Conservation (phyloP, 2,113 vertebrate species). For the Manacus vitellinus region DNA sequence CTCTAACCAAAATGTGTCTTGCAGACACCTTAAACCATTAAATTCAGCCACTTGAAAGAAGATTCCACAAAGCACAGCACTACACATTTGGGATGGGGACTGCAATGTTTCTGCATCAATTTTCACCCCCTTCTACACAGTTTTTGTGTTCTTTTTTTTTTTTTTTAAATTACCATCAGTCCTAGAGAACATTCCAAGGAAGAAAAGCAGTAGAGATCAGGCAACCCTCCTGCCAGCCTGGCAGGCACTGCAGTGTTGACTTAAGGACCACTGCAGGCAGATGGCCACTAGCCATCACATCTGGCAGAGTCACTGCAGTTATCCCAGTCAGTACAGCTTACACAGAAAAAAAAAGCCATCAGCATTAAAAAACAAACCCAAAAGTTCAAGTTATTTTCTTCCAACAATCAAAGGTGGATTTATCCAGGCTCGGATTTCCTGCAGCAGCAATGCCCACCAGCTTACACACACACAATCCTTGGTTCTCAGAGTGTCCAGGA, state of each 20-base stretch:
- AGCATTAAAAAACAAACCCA: not conserved
- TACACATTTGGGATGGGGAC: not conserved
- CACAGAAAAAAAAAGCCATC: not conserved
- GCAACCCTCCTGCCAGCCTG: not conserved
- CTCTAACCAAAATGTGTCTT: not conserved
- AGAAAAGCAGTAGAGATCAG: not conserved
- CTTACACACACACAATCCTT: not conserved
- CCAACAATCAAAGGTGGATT: not conserved
- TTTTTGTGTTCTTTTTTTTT: not conserved
- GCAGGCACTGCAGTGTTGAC: not conserved
- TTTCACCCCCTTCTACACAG: not conserved
- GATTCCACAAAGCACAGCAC: not conserved
- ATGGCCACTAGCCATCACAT: not conserved
- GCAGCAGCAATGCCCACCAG: not conserved
- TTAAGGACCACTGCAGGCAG: not conserved
- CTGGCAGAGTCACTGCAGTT: not conserved
- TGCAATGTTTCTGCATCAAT: not conserved
- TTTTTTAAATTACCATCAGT: not conserved
- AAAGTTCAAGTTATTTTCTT: not conserved
- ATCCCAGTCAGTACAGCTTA: not conserved
- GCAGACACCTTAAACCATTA: not conserved
- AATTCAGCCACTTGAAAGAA: not conserved
- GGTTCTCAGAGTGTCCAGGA: not conserved
- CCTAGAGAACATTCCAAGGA: not conserved
- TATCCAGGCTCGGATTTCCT: not conserved